Evolutionary conservation across 2,888 invertebrate genomes (phyloP), one percentile per base, ranked within the genome.

Genomic region (Blastobasis adustella): DNA sequence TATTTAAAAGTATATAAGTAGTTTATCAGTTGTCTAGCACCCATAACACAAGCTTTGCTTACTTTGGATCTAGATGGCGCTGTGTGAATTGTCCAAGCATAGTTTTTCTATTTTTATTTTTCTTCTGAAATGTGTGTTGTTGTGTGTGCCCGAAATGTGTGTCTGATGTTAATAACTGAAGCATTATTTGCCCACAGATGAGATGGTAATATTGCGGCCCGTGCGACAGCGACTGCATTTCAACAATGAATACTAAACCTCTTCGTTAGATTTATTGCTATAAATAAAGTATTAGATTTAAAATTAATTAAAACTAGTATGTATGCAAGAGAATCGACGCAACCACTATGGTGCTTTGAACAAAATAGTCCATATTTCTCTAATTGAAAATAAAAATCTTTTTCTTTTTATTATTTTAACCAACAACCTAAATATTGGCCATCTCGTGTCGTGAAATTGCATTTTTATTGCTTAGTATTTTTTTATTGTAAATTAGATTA

Each of bases 381-480:
- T 23, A 23, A 23, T 3, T 23, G 23, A 23, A 23, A 23, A 23
- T 23, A 23, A 52, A 47, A 52, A n/a, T 44, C 44, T 44, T 41
- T 8, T 2, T 8, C 9, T 8, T 9, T 41, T 41, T 47, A 10
- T 45, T 8, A 23, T 5, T 23, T 45, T 45, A 7, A 45, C 23
- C 49, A 50, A 53, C 69, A 68, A 60, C 75, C 75, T 78, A 73
- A 69, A 67, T 73, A 63, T 71, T 71, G 70, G 73, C 78, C 79
- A 79, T 76, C 79, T 78, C 76, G 69, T 23, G 23, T 23, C 23
- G 23, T 23, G 23, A 47, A 40, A 46, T 50, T 73, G 79, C 77
- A 79, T 82, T 82, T 77, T 67, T 63, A 74, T 75, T 69, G 78
- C 76, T 80, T 80, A 74, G 73, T 74, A 66, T 74, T 76, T 76